phyloP scores from a whole-genome alignment of 2,888 invertebrate genomes.

The Chelonus formosanus region DNA sequence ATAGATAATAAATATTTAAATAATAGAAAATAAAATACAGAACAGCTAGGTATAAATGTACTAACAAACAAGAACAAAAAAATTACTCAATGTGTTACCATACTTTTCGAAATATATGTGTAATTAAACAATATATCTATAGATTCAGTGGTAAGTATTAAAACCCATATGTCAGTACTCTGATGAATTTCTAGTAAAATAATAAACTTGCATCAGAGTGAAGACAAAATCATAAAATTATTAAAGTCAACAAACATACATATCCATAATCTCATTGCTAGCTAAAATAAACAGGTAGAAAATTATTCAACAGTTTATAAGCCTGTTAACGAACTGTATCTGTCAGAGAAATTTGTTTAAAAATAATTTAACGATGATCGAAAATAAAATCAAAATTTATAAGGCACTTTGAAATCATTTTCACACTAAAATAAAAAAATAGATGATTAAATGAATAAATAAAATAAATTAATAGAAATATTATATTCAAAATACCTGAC shows the following conservation, averaged over 20 bases:
- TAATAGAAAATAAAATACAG: conserved; percentile 24
- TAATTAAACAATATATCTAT: conserved; percentile 44
- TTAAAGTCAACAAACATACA: conserved; percentile 16
- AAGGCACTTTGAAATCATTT: too few relatives aligned
- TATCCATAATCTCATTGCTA: conserved; percentile 19
- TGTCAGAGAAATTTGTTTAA: too few relatives aligned
- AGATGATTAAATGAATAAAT: neutral
- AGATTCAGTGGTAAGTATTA: conserved; percentile 51
- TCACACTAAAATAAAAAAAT: neutral
- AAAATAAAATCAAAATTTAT: too few relatives aligned
- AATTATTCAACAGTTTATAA: conserved; percentile 12
- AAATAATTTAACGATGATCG: too few relatives aligned
- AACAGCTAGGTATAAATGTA: too few relatives aligned
- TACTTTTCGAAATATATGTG: conserved; percentile 39
- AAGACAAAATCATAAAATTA: conserved; percentile 21
- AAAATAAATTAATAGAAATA: conserved; percentile 18
- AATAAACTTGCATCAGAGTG: too few relatives aligned
- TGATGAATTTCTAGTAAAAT: conserved; percentile 18
- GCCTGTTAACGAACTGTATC: neutral
- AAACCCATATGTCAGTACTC: conserved; percentile 35
- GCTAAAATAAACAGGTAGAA: conserved; percentile 18
- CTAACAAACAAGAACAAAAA: conserved; percentile 22
- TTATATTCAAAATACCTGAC: conserved; percentile 12
- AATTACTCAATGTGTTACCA: conserved; percentile 17
- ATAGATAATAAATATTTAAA: conserved; percentile 16